These are phyloP conservation scores for Percopsis transmontana DNA, from an alignment of 2,113 vertebrate species.

Conservation along the genomic window DNA sequence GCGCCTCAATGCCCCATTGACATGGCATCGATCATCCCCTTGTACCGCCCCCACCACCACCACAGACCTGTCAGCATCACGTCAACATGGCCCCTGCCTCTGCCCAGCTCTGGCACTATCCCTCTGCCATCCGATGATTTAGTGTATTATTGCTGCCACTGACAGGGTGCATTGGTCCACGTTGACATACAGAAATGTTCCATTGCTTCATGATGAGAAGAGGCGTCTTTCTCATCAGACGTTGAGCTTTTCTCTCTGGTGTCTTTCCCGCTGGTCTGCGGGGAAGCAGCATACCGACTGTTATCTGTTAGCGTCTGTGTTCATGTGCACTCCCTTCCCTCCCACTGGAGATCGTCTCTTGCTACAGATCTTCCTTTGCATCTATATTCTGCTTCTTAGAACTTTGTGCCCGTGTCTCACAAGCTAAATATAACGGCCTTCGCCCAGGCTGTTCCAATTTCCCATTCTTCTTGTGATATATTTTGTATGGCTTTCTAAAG, in stretches of 20 bases:
- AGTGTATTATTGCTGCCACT: constrained; percentile 53
- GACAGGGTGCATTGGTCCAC: constrained; percentile 57
- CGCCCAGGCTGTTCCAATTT: constrained; percentile 36
- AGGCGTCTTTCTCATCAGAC: constrained; percentile 17
- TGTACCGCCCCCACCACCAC: neutral
- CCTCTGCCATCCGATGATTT: constrained; percentile 42
- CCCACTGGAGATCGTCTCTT: neutral
- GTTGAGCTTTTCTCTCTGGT: constrained; percentile 10
- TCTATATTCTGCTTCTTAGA: constrained; percentile 25
- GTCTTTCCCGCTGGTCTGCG: constrained; percentile 6
- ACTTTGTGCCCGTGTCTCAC: constrained; percentile 13
- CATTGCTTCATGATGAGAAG: constrained; percentile 34
- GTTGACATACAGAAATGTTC: constrained; percentile 46
- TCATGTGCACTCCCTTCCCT: neutral
- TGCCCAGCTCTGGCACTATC: constrained; percentile 16
- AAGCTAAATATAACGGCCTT: constrained; percentile 56
- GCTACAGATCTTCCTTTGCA: neutral
- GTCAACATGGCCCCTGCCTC: constrained; percentile 28
- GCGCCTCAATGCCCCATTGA: constrained; percentile 27
- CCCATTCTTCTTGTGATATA: constrained; percentile 9
- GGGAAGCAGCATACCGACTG: constrained; percentile 18
- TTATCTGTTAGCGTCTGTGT: constrained; percentile 10
- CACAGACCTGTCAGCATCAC: constrained; percentile 46
- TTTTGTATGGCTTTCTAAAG: constrained; percentile 28
- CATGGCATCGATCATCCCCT: constrained; percentile 54